Conservation (phyloP, 37 sponge, comb jelly and placozoan genomes). For the Ephydatia muelleri region DNA sequence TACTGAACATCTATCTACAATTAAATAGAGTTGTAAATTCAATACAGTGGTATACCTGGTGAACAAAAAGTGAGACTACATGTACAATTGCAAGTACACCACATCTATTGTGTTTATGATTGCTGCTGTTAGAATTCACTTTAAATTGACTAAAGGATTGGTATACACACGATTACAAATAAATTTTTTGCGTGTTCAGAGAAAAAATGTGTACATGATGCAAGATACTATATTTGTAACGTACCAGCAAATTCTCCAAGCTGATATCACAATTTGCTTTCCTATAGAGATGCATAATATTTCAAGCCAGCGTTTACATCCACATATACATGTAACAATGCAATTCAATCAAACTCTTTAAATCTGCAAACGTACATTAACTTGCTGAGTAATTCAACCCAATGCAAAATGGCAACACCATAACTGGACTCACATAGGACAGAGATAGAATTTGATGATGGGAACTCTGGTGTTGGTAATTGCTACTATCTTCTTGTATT, state of each 20-base stretch:
- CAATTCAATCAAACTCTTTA: background rate
- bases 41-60: too few species aligned
- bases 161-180: too few species aligned
- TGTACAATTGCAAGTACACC: too few species aligned
- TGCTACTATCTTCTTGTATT: slow-evolving; percentile 23
- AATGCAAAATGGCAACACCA: background rate
- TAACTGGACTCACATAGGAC: background rate
- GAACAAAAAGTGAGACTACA: too few species aligned
- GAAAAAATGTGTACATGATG: too few species aligned
- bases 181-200: too few species aligned
- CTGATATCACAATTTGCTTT: slow-evolving; percentile 74
- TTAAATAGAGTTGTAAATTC: too few species aligned
- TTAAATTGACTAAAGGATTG: too few species aligned
- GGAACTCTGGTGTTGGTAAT: slow-evolving; percentile 76
- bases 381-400: too few species aligned
- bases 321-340: background rate
- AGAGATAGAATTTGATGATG: slow-evolving; percentile 71
- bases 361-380: background rate
- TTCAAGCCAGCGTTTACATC: background rate
- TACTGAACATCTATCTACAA: too few species aligned
- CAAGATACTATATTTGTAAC: slow-evolving; percentile 5
- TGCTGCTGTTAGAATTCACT: too few species aligned
- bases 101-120: too few species aligned
- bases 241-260: slow-evolving; percentile 65
- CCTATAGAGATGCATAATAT: slow-evolving; percentile 10